Evolutionary conservation across 2,888 invertebrate genomes (phyloP).

Genomic region (Sycophila texana): DNA sequence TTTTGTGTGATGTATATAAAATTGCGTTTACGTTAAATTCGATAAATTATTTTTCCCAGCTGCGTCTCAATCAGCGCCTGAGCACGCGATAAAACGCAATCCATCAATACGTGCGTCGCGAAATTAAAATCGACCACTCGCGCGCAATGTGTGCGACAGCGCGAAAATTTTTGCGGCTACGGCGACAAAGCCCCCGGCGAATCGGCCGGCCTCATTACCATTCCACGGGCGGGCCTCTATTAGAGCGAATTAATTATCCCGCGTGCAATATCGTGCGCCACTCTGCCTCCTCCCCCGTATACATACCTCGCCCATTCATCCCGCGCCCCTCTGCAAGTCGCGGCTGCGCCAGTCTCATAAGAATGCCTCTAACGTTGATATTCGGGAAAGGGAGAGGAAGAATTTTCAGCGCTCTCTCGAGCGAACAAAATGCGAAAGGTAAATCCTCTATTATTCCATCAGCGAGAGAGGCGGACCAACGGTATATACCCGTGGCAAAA

Average conservation of each 20-base stretch:
- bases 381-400: not conserved
- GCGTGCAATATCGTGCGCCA: slow-evolving; percentile 59
- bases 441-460: too few relatives aligned
- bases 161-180: not conserved
- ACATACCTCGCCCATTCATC: not conserved
- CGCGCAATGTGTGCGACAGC: not conserved
- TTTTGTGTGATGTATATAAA: too few relatives aligned
- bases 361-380: not conserved
- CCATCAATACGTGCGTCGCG: too few relatives aligned
- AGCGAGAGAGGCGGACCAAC: too few relatives aligned
- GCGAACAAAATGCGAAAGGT: too few relatives aligned
- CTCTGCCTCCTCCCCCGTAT: slow-evolving; percentile 1
- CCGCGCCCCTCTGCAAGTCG: slow-evolving; percentile 2
- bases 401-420: not conserved
- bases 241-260: slow-evolving; percentile 66
- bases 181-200: slow-evolving; percentile 50
- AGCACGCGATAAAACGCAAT: too few relatives aligned
- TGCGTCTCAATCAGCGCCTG: too few relatives aligned
- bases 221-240: slow-evolving; percentile 63
- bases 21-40: too few relatives aligned
- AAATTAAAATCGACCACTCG: not conserved
- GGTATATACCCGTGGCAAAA: too few relatives aligned
- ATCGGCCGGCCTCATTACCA: slow-evolving; percentile 62
- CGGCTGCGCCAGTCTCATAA: not conserved
- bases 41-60: too few relatives aligned